Conservation (phyloP, 2,797 vertebrate genomes). For the Melanotaenia boesemani region DNA sequence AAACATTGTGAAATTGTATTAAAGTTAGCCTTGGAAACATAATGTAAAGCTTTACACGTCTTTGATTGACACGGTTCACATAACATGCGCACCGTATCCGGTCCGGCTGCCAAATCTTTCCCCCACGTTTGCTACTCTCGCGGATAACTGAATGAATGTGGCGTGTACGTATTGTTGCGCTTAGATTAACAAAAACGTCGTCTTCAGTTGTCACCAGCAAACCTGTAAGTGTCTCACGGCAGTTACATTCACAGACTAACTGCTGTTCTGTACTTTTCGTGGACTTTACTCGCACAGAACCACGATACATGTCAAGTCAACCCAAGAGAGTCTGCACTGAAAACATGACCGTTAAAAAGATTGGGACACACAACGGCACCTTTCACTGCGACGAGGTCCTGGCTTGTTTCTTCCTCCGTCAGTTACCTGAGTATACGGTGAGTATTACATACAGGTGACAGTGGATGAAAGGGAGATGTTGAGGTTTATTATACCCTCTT, state of each 20-base stretch:
- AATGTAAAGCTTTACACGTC: neutral
- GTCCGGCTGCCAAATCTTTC: conserved; percentile 60
- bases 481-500: neutral
- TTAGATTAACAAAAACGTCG: neutral
- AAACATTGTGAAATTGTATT: too few relatives aligned
- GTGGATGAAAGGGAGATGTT: too few relatives aligned
- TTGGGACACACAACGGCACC: conserved; percentile 93
- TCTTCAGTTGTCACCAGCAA: neutral
- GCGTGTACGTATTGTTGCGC: neutral
- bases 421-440: conserved; percentile 90
- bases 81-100: conserved; percentile 44
- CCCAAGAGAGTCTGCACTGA: conserved; percentile 66
- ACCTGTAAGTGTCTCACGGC: neutral
- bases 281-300: neutral
- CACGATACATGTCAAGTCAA: conserved; percentile 69
- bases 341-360: conserved; percentile 76
- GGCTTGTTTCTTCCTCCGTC: conserved; percentile 91
- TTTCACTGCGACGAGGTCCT: conserved; percentile 96
- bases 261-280: neutral
- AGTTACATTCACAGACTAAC: neutral
- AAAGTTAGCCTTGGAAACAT: neutral
- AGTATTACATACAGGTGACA: neutral
- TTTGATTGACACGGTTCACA: neutral
- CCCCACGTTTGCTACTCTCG: conserved; percentile 2
- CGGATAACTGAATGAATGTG: conserved; percentile 23